phyloP scores from a whole-genome alignment of 2,113 vertebrate species.

The Sylvia atricapilla region DNA sequence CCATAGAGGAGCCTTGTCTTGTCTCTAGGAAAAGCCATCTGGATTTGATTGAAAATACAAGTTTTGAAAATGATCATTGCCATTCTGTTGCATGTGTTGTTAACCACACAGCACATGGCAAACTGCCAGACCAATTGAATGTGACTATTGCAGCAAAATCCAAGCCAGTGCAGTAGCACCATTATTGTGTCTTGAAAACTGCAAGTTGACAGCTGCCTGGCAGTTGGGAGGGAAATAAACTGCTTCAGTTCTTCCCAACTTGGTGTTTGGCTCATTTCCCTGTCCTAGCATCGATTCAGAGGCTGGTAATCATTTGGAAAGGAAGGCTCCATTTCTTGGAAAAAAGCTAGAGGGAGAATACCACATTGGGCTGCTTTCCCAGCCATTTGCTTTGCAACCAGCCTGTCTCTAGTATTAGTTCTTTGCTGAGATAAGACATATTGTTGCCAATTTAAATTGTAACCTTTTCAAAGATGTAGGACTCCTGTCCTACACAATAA shows the following conservation, averaged over 20 bases:
- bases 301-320: slow-evolving; percentile 4
- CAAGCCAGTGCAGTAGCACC: not conserved
- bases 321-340: not conserved
- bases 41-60: not conserved
- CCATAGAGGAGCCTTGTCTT: not conserved
- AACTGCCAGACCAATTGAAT: not conserved
- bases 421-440: not conserved
- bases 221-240: not conserved
- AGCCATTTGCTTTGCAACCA: not conserved
- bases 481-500: not conserved
- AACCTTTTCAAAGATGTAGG: not conserved
- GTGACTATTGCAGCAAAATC: not conserved
- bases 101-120: not conserved
- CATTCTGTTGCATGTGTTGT: not conserved
- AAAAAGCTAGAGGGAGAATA: not conserved
- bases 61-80: not conserved
- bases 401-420: not conserved
- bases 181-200: not conserved
- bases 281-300: not conserved
- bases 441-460: not conserved
- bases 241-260: not conserved
- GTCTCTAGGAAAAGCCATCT: not conserved
- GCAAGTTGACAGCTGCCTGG: slow-evolving; percentile 5
- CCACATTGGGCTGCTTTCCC: not conserved
- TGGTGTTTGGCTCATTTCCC: slow-evolving; percentile 7